Percentiles rank a stretch among this genome's conserved stretches.
phyloP scores from a whole-genome alignment of 1,140 invertebrate species.

The Dendroctonus valens region DNA sequence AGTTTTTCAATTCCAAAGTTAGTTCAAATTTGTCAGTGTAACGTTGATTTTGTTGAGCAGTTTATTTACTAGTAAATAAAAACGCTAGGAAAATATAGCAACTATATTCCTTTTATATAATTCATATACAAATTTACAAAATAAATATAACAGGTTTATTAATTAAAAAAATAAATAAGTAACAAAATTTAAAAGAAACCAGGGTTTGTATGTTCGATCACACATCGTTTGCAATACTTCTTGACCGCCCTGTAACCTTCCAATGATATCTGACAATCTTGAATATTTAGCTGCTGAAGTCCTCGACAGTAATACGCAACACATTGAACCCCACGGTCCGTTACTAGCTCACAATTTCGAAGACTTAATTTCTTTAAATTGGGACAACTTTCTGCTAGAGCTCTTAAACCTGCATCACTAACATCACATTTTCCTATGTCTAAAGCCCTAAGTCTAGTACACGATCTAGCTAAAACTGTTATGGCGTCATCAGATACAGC shows the following conservation, averaged over 20 bases:
- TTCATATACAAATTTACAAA: conserved; percentile 36
- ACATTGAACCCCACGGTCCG: conserved; percentile 80
- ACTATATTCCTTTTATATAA: conserved; percentile 19
- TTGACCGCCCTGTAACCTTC: conserved; percentile 88
- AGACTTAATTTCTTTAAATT: conserved; percentile 88
- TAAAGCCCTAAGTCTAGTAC: conserved; percentile 77
- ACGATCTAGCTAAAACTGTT: conserved; percentile 77
- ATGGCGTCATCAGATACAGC: conserved; percentile 88
- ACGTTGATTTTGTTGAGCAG: no score
- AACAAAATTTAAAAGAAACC: conserved; percentile 66
- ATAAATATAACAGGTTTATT: conserved; percentile 34
- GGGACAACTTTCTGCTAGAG: conserved; percentile 83
- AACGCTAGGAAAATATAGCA: conserved; percentile 13
- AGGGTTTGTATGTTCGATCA: conserved; percentile 93
- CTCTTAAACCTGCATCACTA: conserved; percentile 79
- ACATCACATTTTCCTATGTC: conserved; percentile 93
- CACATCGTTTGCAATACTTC: conserved; percentile 85
- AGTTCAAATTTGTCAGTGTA: no score
- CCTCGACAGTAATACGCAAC: conserved; percentile 85
- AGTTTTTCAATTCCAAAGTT: no score
- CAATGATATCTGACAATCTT: conserved; percentile 83
- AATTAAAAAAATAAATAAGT: conserved; percentile 20
- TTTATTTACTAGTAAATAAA: not conserved
- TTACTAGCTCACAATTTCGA: conserved; percentile 85
- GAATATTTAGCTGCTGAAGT: conserved; percentile 86